Conservation (phyloP, 2,797 vertebrate genomes). For the Artibeus jamaicensis region DNA sequence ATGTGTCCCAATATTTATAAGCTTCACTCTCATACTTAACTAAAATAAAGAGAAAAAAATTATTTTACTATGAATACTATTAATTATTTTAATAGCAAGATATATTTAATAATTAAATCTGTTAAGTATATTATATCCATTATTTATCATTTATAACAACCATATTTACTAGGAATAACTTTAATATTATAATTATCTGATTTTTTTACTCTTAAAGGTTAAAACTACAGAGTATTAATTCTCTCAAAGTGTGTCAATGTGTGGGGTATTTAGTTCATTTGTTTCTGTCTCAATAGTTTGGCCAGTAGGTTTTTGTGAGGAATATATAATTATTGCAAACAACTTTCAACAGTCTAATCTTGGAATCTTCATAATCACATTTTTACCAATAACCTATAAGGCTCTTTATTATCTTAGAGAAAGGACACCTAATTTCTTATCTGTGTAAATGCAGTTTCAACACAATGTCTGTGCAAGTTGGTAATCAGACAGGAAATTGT, state of each 20-base stretch:
- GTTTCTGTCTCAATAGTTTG: conserved; percentile 4
- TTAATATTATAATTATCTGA: conserved; percentile 24
- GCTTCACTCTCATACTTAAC: conserved; percentile 91
- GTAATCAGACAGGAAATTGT: neutral
- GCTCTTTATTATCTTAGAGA: conserved; percentile 26
- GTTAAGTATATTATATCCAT: neutral
- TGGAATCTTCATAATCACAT: conserved; percentile 43
- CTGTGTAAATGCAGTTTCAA: conserved; percentile 26
- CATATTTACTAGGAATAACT: conserved; percentile 38
- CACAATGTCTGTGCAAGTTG: neutral
- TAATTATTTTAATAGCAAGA: conserved; percentile 10
- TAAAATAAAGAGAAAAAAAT: conserved; percentile 77
- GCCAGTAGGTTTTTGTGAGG: conserved; percentile 25
- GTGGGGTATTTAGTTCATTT: neutral
- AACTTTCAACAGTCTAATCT: conserved; percentile 31
- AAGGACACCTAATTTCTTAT: conserved; percentile 9
- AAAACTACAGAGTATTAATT: conserved; percentile 39
- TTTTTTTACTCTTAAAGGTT: neutral
- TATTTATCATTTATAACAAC: conserved; percentile 25
- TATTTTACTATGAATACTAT: conserved; percentile 52
- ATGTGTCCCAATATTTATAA: conserved; percentile 90
- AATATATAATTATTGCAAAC: conserved; percentile 30
- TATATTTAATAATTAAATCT: conserved; percentile 9
- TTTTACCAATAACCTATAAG: conserved; percentile 37
- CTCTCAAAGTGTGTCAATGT: neutral